phyloP scores from a whole-genome alignment of 2,113 vertebrate species.

The Scytalopus superciliaris region DNA sequence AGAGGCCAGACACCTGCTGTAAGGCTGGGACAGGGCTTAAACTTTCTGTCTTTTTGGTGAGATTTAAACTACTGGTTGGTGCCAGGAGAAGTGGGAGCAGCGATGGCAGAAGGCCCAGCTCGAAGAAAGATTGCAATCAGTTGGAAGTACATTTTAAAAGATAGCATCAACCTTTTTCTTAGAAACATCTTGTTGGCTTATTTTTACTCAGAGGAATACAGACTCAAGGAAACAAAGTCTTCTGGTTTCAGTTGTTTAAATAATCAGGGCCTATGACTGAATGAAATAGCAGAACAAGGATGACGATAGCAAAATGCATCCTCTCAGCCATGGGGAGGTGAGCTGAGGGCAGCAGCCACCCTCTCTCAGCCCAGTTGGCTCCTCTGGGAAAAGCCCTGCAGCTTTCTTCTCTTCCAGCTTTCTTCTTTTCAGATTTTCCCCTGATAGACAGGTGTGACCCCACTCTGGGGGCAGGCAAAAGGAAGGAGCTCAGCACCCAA shows the following conservation, averaged over 20 bases:
- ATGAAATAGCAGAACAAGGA: not conserved
- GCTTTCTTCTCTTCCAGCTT: slow-evolving; percentile 47
- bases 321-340: not conserved
- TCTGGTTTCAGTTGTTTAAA: not conserved
- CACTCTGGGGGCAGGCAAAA: not conserved
- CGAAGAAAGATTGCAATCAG: not conserved
- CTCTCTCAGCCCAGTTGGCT: not conserved
- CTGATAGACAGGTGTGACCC: slow-evolving; percentile 49
- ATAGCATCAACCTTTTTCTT: not conserved
- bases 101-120: not conserved
- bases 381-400: slow-evolving; percentile 55
- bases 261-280: not conserved
- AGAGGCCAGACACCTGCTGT: not conserved
- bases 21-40: not conserved
- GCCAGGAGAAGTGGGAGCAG: not conserved
- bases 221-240: not conserved
- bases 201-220: not conserved
- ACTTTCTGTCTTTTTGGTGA: not conserved
- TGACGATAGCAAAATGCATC: not conserved
- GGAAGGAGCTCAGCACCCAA: not conserved
- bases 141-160: not conserved
- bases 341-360: slow-evolving; percentile 48
- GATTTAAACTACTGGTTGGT: not conserved
- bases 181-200: not conserved
- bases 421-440: slow-evolving; percentile 28